Percentiles rank a stretch among this genome's conserved stretches.
Conservation (phyloP, 1,140 invertebrate genomes). For the Pararge aegeria region DNA sequence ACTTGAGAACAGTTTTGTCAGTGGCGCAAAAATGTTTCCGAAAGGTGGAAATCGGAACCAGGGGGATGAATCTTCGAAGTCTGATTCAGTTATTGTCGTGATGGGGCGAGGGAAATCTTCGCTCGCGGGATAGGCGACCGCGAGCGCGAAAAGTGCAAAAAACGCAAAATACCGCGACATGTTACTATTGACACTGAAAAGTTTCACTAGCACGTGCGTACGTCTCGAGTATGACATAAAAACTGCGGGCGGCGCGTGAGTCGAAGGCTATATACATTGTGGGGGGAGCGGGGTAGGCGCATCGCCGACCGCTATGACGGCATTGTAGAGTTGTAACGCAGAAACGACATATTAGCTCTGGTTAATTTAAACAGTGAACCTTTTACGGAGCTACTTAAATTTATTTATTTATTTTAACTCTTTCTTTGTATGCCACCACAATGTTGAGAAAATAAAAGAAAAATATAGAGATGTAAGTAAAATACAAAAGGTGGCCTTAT, state of each 20-base stretch:
- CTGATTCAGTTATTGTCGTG: constrained; percentile 49
- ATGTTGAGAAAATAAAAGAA: too few species aligned
- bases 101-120: constrained; percentile 46
- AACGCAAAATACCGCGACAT: constrained; percentile 60
- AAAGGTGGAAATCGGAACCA: constrained; percentile 64
- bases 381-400: not conserved
- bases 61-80: constrained; percentile 47
- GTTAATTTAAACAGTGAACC: not conserved
- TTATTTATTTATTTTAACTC: too few species aligned
- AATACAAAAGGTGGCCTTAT: too few species aligned
- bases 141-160: constrained; percentile 47
- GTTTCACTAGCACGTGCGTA: constrained; percentile 37
- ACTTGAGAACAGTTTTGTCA: constrained; percentile 60
- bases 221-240: constrained; percentile 41
- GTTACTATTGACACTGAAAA: constrained; percentile 24
- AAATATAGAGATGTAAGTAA: too few species aligned
- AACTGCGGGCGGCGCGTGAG: constrained; percentile 61
- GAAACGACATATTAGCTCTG: constrained; percentile 11
- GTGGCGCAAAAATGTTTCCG: constrained; percentile 55
- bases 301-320: constrained; percentile 50
- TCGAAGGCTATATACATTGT: constrained; percentile 64
- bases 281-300: constrained; percentile 56
- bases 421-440: too few species aligned
- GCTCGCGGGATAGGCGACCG: constrained; percentile 48
- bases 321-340: constrained; percentile 20